Conservation (phyloP, 2,888 invertebrate genomes). For the Cheilosia vernalis region DNA sequence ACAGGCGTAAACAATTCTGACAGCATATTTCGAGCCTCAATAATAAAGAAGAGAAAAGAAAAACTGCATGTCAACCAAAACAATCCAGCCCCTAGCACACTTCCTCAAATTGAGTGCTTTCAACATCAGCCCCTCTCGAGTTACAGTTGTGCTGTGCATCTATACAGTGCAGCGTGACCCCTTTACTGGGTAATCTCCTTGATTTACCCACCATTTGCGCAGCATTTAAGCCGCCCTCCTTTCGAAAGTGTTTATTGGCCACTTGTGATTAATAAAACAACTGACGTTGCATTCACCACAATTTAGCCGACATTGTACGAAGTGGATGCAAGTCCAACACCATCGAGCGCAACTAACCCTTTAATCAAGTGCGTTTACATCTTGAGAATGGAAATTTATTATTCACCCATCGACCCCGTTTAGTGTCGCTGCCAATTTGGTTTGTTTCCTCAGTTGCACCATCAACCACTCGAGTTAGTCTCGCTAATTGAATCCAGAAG, state of each 20-base stretch:
- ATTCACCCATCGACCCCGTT: constrained; percentile 66
- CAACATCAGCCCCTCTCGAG: constrained; percentile 8
- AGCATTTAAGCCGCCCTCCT: constrained; percentile 26
- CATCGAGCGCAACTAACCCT: constrained; percentile 50
- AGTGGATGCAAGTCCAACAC: constrained; percentile 2
- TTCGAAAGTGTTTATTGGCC: constrained; percentile 41
- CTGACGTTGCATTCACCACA: constrained; percentile 44
- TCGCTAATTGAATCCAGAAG: constrained; percentile 51
- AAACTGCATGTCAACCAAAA: constrained; percentile 12
- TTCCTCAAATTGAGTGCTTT: constrained; percentile 41
- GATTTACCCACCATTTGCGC: constrained; percentile 28
- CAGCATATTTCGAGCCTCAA: too few species aligned
- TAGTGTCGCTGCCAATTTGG: constrained; percentile 12
- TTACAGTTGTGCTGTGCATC: background rate
- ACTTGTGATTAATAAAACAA: constrained; percentile 44
- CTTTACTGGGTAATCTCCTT: constrained; percentile 15
- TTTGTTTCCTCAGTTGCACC: constrained; percentile 13
- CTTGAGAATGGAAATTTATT: constrained; percentile 69
- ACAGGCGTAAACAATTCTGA: too few species aligned
- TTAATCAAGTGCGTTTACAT: constrained; percentile 66
- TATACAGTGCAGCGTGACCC: constrained; percentile 4
- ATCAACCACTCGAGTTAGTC: constrained; percentile 19
- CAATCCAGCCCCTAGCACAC: constrained; percentile 20
- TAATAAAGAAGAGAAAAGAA: too few species aligned
- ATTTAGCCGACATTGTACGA: constrained; percentile 35